A percentile compares a stretch with the other conserved stretches of the same genome.
Conservation (phyloP, 2,113 vertebrate genomes). For the Junco hyemalis region DNA sequence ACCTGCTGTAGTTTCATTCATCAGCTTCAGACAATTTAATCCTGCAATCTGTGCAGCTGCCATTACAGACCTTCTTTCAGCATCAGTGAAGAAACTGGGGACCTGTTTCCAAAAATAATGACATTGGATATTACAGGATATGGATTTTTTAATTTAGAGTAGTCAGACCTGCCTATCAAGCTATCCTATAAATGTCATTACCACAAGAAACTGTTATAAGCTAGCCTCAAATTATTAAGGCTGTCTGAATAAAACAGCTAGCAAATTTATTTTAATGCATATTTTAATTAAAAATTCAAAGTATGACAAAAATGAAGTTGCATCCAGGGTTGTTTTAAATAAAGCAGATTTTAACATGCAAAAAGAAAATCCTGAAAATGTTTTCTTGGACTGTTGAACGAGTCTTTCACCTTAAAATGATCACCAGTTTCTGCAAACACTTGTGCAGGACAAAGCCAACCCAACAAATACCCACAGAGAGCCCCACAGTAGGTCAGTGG, state of each 20-base stretch:
- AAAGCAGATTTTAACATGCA: neutral
- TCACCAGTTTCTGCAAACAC: neutral
- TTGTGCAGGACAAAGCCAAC: neutral
- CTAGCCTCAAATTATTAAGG: neutral
- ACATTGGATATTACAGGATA: neutral
- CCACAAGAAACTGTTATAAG: neutral
- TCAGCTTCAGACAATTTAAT: constrained; percentile 91
- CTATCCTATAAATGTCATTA: neutral
- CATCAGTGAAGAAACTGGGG: constrained; percentile 93
- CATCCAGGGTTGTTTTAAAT: neutral
- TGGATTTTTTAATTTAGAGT: neutral
- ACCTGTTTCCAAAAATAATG: constrained; percentile 74
- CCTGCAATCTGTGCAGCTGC: constrained; percentile 91
- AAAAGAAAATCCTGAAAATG: neutral
- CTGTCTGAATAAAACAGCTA: neutral
- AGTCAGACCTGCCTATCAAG: neutral
- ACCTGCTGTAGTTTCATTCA: constrained; percentile 97
- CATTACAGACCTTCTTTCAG: constrained; percentile 90
- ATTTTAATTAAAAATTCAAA: neutral
- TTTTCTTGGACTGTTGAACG: neutral
- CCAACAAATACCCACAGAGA: neutral
- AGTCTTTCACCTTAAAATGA: neutral
- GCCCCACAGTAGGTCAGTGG: neutral
- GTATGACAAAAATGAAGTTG: neutral
- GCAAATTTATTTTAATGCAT: neutral